Percentiles rank a stretch among this genome's conserved stretches.
Conservation (phyloP, 2,113 vertebrate species). For the Lasiurus borealis region DNA sequence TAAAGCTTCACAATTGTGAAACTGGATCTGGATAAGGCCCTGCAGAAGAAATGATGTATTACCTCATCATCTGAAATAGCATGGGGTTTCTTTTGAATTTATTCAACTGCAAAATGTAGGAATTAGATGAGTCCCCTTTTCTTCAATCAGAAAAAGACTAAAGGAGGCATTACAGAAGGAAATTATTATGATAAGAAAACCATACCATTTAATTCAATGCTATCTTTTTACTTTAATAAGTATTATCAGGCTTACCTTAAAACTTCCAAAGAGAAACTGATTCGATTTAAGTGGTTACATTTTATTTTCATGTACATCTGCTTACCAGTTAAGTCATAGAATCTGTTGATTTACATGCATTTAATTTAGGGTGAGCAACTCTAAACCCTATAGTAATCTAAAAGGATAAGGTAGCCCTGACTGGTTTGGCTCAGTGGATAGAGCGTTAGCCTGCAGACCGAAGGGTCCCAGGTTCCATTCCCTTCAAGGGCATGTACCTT, state of each 20-base stretch:
- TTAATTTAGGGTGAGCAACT: slow-evolving; percentile 23
- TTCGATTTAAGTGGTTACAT: slow-evolving; percentile 65
- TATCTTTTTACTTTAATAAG: slow-evolving; percentile 37
- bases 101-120: slow-evolving; percentile 31
- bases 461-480: no score
- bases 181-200: neutral
- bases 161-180: neutral
- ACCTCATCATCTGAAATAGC: slow-evolving; percentile 48
- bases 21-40: slow-evolving; percentile 17
- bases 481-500: no score
- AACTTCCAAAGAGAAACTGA: slow-evolving; percentile 28
- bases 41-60: neutral
- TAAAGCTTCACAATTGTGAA: slow-evolving; percentile 67
- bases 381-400: neutral
- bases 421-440: no score
- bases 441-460: no score
- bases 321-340: slow-evolving; percentile 20
- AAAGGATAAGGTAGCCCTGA: neutral
- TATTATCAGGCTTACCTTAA: neutral
- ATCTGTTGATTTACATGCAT: slow-evolving; percentile 28
- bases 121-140: neutral
- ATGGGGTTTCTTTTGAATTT: neutral
- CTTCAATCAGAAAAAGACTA: neutral
- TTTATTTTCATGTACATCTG: slow-evolving; percentile 62
- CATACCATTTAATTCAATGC: slow-evolving; percentile 3